Evolutionary conservation across 1,140 invertebrate genomes (phyloP).

Genomic region (Drosophila elegans): DNA sequence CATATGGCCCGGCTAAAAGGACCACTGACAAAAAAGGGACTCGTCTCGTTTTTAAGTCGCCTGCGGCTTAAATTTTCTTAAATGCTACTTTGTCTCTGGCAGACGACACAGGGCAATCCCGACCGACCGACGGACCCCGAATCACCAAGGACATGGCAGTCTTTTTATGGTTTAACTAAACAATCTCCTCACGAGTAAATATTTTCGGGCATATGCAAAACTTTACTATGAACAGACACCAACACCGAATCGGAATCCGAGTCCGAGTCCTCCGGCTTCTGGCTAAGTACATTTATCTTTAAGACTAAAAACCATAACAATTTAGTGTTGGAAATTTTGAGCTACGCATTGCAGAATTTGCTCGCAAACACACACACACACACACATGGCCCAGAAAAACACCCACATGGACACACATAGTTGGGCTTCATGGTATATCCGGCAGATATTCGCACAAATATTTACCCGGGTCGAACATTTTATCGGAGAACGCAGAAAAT

Average conservation of each 20-base stretch:
- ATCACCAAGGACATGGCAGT: slow-evolving; percentile 45
- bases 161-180: slow-evolving; percentile 83
- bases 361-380: slow-evolving; percentile 12
- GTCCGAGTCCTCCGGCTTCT: slow-evolving; percentile 10
- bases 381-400: slow-evolving; percentile 1
- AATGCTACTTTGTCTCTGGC: slow-evolving; percentile 73
- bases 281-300: slow-evolving; percentile 57
- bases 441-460: slow-evolving; percentile 72
- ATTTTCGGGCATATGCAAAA: slow-evolving; percentile 77
- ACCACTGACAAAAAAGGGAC: slow-evolving; percentile 46
- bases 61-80: slow-evolving; percentile 81
- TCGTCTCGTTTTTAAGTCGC: slow-evolving; percentile 75
- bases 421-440: slow-evolving; percentile 43
- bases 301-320: slow-evolving; percentile 70
- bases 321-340: slow-evolving; percentile 76
- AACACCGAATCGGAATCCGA: too few species aligned
- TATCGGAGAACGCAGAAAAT: slow-evolving; percentile 61
- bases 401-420: slow-evolving; percentile 38
- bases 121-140: background rate
- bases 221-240: slow-evolving; percentile 60
- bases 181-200: slow-evolving; percentile 77
- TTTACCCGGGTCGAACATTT: slow-evolving; percentile 62
- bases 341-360: slow-evolving; percentile 75
- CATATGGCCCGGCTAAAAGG: slow-evolving; percentile 58
- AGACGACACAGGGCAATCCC: slow-evolving; percentile 15